Conservation (phyloP, 2,797 vertebrate genomes). For the Pelochelys cantorii region DNA sequence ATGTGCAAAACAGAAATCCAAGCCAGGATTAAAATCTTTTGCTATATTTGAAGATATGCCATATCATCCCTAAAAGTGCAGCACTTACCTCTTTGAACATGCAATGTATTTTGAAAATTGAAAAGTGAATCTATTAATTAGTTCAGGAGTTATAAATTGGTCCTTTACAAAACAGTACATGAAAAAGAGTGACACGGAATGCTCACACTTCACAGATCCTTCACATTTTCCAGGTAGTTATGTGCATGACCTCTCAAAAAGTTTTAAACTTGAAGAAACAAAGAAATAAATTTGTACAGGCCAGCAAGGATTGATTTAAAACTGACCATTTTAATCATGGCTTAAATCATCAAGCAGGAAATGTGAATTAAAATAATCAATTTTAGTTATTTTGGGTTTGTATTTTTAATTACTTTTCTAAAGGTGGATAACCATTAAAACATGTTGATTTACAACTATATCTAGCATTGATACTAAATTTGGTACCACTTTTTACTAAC, state of each 20-base stretch:
- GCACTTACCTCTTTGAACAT: not conserved
- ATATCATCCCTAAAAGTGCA: not conserved
- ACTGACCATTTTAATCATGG: not conserved
- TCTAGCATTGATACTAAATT: not conserved
- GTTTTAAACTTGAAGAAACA: not conserved
- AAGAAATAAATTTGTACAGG: accelerated
- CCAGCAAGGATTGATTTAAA: not conserved
- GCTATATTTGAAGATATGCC: not conserved
- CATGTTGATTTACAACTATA: not conserved
- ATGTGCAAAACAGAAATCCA: not conserved
- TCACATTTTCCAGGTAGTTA: not conserved
- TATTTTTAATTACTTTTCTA: not conserved
- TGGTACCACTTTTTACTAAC: not conserved
- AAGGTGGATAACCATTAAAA: not conserved
- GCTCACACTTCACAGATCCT: not conserved
- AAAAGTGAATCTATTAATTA: accelerated
- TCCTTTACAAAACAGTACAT: constrained; percentile 8
- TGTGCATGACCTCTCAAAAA: too few species aligned
- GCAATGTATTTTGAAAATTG: not conserved
- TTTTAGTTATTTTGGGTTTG: not conserved
- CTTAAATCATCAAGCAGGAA: not conserved
- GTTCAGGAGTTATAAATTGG: not conserved
- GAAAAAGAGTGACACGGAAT: too few species aligned
- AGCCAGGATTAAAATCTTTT: not conserved
- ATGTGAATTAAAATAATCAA: not conserved